Percentiles rank a stretch among this genome's conserved stretches.
phyloP scores from a whole-genome alignment of 2,797 vertebrate genomes.

The Muraenolepis orangiensis region DNA sequence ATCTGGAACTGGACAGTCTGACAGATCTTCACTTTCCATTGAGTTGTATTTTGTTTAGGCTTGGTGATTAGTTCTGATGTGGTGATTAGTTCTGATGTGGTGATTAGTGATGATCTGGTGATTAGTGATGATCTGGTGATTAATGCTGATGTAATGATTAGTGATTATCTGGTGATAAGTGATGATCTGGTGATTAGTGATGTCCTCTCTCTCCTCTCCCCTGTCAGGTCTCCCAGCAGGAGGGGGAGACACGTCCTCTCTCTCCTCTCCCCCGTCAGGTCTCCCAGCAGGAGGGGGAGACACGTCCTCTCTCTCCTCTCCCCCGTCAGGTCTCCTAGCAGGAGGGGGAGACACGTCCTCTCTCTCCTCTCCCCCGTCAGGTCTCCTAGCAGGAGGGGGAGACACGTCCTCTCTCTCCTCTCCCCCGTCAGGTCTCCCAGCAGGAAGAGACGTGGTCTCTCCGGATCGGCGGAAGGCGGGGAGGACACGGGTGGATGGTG shows the following conservation, averaged over 20 bases:
- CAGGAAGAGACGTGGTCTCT: not conserved
- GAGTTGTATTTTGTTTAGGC: not conserved
- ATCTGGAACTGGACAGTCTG: not conserved
- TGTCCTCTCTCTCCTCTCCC: not conserved
- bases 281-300: not conserved
- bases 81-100: too few species aligned
- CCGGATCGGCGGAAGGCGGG: constrained; percentile 25
- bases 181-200: not conserved
- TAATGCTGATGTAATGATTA: too few species aligned
- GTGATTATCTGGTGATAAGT: not conserved
- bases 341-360: not conserved
- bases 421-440: not conserved
- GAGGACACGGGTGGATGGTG: not conserved
- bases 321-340: not conserved
- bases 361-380: constrained; percentile 10
- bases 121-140: too few species aligned
- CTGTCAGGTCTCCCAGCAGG: not conserved
- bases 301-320: not conserved
- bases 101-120: not conserved
- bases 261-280: constrained; percentile 9
- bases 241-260: not conserved
- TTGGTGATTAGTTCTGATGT: too few species aligned
- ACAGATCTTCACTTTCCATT: not conserved
- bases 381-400: not conserved
- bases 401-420: not conserved